A percentile compares a stretch with the other conserved stretches of the same genome.
These are phyloP conservation scores for Lepilemur septentrionalis DNA, from an alignment of 2,797 vertebrate species.

Conservation along the genomic window DNA sequence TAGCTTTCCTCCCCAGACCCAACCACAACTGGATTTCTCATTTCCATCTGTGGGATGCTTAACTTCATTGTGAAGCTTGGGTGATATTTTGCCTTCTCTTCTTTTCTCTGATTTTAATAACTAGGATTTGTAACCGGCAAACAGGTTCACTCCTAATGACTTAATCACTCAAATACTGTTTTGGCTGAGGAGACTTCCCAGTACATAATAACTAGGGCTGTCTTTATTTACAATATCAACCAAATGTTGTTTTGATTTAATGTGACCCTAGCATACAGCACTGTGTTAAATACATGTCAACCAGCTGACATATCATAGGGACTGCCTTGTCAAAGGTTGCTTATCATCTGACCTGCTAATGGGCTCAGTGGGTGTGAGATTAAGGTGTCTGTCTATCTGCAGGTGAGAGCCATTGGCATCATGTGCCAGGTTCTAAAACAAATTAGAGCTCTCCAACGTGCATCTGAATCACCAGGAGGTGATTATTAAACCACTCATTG, in stretches of 20 bases:
- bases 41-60: neutral
- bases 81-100: neutral
- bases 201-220: neutral
- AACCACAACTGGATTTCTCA: neutral
- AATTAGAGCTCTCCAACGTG: neutral
- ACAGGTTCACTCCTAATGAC: neutral
- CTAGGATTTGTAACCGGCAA: neutral
- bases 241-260: neutral
- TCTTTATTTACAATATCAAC: neutral
- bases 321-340: neutral
- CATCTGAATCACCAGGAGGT: no score
- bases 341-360: no score
- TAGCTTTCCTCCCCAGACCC: neutral
- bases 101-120: neutral
- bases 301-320: neutral
- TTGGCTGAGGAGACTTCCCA: neutral
- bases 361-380: neutral
- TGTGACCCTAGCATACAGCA: neutral
- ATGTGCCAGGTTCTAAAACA: rapidly evolving
- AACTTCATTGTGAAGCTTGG: neutral
- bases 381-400: neutral
- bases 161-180: neutral
- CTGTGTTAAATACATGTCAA: no score
- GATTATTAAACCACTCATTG: neutral
- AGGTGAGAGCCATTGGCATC: neutral